Evolutionary conservation across 2,797 vertebrate genomes (phyloP), one percentile per base, ranked within the genome.

Genomic region (Cygnus olor): DNA sequence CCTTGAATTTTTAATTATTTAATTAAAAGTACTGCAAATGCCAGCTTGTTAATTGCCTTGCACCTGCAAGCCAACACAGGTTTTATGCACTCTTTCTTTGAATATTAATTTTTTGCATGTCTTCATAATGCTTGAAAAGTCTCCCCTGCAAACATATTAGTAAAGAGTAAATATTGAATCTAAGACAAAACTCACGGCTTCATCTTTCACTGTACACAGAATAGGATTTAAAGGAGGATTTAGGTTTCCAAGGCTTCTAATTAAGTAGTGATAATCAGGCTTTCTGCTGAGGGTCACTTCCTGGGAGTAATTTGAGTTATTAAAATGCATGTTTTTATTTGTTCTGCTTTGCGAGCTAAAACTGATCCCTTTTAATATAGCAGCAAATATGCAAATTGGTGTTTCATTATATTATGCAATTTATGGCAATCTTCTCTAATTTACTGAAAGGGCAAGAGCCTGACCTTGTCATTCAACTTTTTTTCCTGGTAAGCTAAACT

Each of bases 131-230:
- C 98, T 98, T 97, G 93, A 97, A 98, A 99, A 99, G 98, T 98
- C 98, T 98, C 98, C 94, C 98, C 97, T 98, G 99, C 98, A 99
- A 99, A 99, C 98, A 98, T 98, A 98, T 98, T 98, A 99, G 99
- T 98, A 98, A 98, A 99, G 98, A 98, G 99, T 99, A 99, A 99
- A 99, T 99, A 99, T 99, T 99, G 99, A 99, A 99, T 99, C 98
- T 99, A 98, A 98, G 99, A 99, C 99, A 99, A 99, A 98, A 98
- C 97, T 98, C 98, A 97, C 61, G 97, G 97, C 98, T 98, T 98
- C 98, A 98, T 98, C 98, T 98, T 98, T 98, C 98, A 98, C 95
- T 98, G 98, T 98, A 98, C 97, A 98, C 98, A 98, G 98, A 98
- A 98, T 98, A 98, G 98, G 98, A 98, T 98, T 98, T 98, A 98